Base-by-base conservation (phyloP, 2,888 invertebrate species). In the Plebejus argus region DNA sequence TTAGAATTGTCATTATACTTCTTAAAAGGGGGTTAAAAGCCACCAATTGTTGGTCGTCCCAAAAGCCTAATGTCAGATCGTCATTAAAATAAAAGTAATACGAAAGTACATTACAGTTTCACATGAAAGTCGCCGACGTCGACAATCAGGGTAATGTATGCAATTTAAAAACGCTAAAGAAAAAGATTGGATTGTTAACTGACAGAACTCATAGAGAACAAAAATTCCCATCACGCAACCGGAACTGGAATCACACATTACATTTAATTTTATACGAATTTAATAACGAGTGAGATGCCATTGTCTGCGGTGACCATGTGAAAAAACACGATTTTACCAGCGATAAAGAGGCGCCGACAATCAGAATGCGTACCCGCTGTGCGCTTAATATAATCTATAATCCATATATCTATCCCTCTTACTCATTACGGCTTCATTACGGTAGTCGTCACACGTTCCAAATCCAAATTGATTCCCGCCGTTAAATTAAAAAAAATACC, bases 261-360 rank as follows among this genome's bases (percentile, higher is more conserved):
- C 86, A 90, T 90, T 93, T 91, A 92, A 93, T 93, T 93, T 93
- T 92, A 94, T 93, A 92, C 92, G 93, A 93, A 93, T 94, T 94
- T 94, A 94, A 94, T 94, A 93, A 92, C 91, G 88, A 93, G 91
- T 89, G 89, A 90, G 91, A 89, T 90, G 91, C 89, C 90, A 92
- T 93, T 93, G 93, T 92, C 85, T 86, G 86, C 82, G 83, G 85
- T 84, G 89, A 84, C 86, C 91, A 91, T 93, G 93, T 91, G 94
- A 94, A 94, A 90, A 88, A 88, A 86, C 86, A 84, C 89, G 88
- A 88, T 89, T 91, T 92, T 91, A 90, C 87, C 83, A 81, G 82
- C 88, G 91, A 90, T 93, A 93, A 93, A 93, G 92, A 93, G 91
- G 90, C 90, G 94, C 94, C 92, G 93, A 92, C 93, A 89, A 88